Conservation (phyloP, 2,797 vertebrate species). For the Eulemur rubriventer region DNA sequence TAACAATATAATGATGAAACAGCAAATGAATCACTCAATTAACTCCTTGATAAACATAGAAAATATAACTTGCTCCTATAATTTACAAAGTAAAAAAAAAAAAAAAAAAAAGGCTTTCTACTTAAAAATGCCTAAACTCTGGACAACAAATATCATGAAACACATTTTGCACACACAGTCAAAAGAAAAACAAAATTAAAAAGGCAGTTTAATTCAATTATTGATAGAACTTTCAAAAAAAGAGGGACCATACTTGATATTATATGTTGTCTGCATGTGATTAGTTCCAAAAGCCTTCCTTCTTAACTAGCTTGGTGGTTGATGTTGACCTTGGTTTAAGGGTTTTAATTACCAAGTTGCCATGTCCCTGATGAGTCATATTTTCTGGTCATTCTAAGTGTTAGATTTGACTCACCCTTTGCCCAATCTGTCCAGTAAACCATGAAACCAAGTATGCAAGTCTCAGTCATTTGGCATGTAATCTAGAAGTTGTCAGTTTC, state of each 20-base stretch:
- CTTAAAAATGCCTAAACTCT: neutral
- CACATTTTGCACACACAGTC: neutral
- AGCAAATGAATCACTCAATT: conserved; percentile 80
- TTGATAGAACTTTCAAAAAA: neutral
- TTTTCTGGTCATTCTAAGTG: conserved; percentile 29
- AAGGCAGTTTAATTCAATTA: neutral
- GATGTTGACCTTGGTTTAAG: neutral
- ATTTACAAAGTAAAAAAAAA: conserved; percentile 24
- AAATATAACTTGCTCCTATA: conserved; percentile 13
- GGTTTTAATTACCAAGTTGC: neutral
- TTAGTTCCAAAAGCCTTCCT: neutral
- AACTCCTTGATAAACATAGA: conserved; percentile 63
- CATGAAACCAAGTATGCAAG: neutral
- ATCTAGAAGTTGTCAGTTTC: neutral
- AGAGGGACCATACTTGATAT: neutral
- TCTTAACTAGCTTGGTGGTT: neutral
- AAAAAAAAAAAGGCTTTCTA: neutral
- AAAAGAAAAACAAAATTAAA: neutral
- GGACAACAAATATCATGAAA: neutral
- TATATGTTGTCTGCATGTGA: neutral
- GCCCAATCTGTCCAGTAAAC: neutral
- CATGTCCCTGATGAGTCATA: neutral
- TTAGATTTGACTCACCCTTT: neutral
- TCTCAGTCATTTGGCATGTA: neutral
- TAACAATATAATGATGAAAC: conserved; percentile 80